Evolutionary conservation across 2,797 vertebrate genomes (phyloP), one percentile per base, ranked within the genome.

Genomic region (Eidolon dupreanum): DNA sequence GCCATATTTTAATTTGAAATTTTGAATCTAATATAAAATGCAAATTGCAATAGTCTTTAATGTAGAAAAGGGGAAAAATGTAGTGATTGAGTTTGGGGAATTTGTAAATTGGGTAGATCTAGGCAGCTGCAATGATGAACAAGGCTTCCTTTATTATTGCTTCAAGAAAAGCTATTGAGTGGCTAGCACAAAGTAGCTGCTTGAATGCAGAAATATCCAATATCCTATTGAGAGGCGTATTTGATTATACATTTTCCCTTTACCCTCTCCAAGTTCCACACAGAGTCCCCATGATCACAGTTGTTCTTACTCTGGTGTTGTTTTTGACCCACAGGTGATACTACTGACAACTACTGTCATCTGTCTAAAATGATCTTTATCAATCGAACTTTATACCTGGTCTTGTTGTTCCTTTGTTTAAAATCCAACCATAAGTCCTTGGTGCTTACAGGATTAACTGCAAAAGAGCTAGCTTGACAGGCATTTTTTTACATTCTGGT

Each of bases 71-170:
- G 91, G 98, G 96, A 97, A 98, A 98, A 93, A 96, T 94, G 97
- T 98, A 96, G 86, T 97, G 95, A 97, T 97, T 98, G 98, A 96
- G 96, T 97, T 96, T 98, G 97, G 98, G 91, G 96, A 97, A 96
- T 98, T 97, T 74, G 97, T 0, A 82, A 96, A 97, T 98, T 98
- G 97, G 97, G 97, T 97, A 98, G 97, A 97, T 96, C 96, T 98
- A 97, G 94, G 97, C 98, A 99, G 98, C 98, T 99, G 98, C 98
- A 98, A 92, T 96, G 97, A 97, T 95, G 98, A 98, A 99, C 98
- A 99, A 99, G 96, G 98, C 98, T 98, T 97, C 98, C 98, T 99
- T 98, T 99, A 98, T 98, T 98, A 98, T 98, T 98, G 98, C 98
- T 97, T 98, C 98, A 98, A 98, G 98, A 98, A 98, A 98, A 98